phyloP scores from a whole-genome alignment of 2,113 vertebrate species.

The Panthera uncia region DNA sequence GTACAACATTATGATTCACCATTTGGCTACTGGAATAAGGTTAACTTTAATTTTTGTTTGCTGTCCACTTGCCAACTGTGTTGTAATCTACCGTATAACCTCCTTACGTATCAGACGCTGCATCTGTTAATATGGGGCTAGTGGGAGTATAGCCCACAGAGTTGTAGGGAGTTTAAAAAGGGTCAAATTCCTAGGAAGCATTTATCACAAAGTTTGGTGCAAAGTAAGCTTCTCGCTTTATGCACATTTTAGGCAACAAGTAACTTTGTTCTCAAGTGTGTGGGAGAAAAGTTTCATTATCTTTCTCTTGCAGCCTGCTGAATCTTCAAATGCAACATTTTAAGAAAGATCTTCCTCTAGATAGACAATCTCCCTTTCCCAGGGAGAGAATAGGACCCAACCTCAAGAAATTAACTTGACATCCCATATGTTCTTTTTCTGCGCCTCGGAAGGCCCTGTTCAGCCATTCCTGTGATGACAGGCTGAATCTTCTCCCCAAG shows the following conservation, averaged over 20 bases:
- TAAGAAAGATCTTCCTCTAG: not conserved
- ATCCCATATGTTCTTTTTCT: not conserved
- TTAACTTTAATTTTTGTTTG: not conserved
- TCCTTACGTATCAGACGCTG: not conserved
- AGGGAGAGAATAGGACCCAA: not conserved
- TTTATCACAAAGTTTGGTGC: not conserved
- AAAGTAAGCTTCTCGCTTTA: not conserved
- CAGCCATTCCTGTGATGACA: not conserved
- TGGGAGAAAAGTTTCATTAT: not conserved
- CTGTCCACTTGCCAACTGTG: not conserved
- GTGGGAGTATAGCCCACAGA: not conserved
- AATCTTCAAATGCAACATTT: not conserved
- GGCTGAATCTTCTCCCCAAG: not conserved
- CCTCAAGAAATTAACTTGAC: not conserved
- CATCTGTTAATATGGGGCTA: not conserved
- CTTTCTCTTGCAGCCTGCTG: not conserved
- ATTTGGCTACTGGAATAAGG: not conserved
- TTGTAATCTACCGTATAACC: not conserved
- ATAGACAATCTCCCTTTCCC: not conserved
- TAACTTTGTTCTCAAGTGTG: not conserved
- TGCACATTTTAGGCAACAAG: not conserved
- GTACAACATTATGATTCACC: fast-evolving
- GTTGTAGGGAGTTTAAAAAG: not conserved
- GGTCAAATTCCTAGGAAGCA: not conserved
- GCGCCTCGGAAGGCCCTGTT: not conserved